Evolutionary conservation across 2,888 invertebrate species (phyloP), one percentile per base, ranked within the genome.

Genomic region (Ptychoptera contaminata): DNA sequence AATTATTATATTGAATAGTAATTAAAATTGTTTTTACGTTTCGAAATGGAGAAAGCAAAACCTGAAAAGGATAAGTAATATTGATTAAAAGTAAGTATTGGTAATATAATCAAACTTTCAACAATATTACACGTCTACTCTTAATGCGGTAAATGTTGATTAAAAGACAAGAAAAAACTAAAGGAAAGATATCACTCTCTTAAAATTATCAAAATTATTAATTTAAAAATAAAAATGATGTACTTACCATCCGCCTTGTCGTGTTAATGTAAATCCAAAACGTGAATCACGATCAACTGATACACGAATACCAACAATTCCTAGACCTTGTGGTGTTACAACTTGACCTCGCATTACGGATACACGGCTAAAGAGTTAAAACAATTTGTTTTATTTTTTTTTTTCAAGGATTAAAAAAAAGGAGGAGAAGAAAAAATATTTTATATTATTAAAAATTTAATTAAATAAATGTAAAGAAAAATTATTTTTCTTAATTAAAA

Each of bases 291-390:
- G 77, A 69, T 91, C 90, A 57, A 97, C 92, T 50, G 91, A 90
- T 47, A 99, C 94, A 54, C 96, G 77, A 62, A 98, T 94, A 61
- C 97, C 97, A 63, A 92, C 84, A 69, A 99, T 84, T 54, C 96
- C 93, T 54, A 92, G 79, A 51, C 93, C 92, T 70, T 93, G 92
- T 48, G 85, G 82, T 49, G 91, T 86, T 54, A 93, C 80, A 60
- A 98, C 94, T 70, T 90, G 87, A 54, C 98, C 98, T 61, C 97
- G 80, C 78, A 98, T 92, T 65, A 98, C 96, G 60, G 97, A 92
- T 59, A 93, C 96, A 65, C 96, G 91, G 73, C 97, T 98, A 79
- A 71, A 72, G 71, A n/a, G 11, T 36, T 16, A 32, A 37, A 23
- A 15, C 39, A 37, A 39, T 32, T 32, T 9, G 11, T 38, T 16